These are phyloP conservation scores for Erpetoichthys calabaricus DNA, from an alignment of 2,797 vertebrate genomes.

Conservation along the genomic window DNA sequence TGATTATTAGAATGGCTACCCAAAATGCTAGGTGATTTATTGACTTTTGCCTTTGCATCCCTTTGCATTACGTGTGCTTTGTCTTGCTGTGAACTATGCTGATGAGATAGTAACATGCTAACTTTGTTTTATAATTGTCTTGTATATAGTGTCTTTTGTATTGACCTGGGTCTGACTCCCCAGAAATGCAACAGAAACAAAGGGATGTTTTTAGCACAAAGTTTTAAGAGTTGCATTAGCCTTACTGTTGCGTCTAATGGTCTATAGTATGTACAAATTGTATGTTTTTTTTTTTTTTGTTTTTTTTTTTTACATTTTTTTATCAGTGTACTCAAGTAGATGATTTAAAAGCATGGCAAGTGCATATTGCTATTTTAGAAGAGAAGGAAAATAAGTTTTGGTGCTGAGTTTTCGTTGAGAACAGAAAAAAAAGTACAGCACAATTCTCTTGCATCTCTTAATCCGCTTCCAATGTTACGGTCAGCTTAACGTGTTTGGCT, in stretches of 20 bases:
- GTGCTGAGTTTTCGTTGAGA: slow-evolving; percentile 18
- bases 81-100: no score
- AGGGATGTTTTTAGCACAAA: slow-evolving; percentile 12
- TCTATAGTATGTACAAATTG: slow-evolving; percentile 7
- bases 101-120: no score
- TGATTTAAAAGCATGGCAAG: slow-evolving; percentile 5
- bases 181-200: slow-evolving; percentile 10
- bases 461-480: slow-evolving; percentile 22
- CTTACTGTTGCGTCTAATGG: slow-evolving; percentile 19
- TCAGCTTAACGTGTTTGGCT: slow-evolving; percentile 27
- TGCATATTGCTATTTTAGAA: slow-evolving; percentile 9
- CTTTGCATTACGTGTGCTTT: no score
- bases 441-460: slow-evolving; percentile 22
- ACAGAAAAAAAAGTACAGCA: slow-evolving; percentile 19
- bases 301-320: slow-evolving; percentile 8
- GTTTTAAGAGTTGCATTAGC: slow-evolving; percentile 21
- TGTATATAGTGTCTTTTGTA: slow-evolving; percentile 6
- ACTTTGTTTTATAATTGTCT: no score
- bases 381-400: slow-evolving; percentile 5
- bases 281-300: slow-evolving; percentile 1
- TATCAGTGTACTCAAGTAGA: slow-evolving; percentile 4
- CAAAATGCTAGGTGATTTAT: no score
- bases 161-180: not conserved
- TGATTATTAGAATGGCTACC: no score
- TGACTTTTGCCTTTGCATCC: no score